Conservation (phyloP, 2,113 vertebrate species). For the Ciconia boyciana region DNA sequence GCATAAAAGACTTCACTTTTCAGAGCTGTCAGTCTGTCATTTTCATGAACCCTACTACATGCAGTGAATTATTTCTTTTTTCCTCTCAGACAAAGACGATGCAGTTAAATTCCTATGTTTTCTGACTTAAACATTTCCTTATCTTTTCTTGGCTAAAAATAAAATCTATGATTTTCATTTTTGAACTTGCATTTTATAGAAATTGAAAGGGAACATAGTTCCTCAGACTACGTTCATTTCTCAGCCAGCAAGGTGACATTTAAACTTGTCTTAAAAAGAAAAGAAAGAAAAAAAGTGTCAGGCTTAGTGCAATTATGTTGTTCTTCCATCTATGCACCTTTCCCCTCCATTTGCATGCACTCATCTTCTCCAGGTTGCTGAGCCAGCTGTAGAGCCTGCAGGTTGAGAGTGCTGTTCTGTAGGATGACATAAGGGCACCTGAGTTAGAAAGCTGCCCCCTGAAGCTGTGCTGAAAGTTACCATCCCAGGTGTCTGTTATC, state of each 20-base stretch:
- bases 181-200: not conserved
- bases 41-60: not conserved
- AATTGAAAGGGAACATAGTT: not conserved
- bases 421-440: not conserved
- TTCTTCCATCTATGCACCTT: not conserved
- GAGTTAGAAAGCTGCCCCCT: not conserved
- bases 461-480: not conserved
- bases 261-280: slow-evolving; percentile 4
- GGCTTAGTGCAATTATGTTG: not conserved
- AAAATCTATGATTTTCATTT: not conserved
- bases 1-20: not conserved
- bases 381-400: not conserved
- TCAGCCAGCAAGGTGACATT: not conserved
- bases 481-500: not conserved
- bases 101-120: not conserved
- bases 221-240: not conserved
- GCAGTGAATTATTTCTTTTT: not conserved
- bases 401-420: not conserved
- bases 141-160: not conserved
- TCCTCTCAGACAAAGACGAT: not conserved
- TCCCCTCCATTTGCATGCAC: not conserved
- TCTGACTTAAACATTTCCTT: not conserved
- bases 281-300: not conserved
- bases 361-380: not conserved
- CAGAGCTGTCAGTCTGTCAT: not conserved